Conservation (phyloP, 2,113 vertebrate species). For the Madoqua kirkii region DNA sequence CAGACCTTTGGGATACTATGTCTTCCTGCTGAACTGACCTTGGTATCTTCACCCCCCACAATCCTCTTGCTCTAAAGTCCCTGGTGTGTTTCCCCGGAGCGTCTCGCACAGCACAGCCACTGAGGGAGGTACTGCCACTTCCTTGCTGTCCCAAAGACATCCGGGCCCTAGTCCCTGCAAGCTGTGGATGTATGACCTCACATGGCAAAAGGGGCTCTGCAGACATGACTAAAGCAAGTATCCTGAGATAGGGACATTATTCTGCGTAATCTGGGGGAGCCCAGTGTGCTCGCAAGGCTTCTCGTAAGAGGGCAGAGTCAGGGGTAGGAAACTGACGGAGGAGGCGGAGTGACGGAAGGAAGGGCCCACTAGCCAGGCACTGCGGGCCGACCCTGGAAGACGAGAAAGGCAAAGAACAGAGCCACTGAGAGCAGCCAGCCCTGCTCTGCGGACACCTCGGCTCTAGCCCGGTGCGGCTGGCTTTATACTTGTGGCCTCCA, state of each 20-base stretch:
- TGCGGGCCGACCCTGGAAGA: not conserved
- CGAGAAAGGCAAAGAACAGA: not conserved
- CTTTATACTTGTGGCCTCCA: not conserved
- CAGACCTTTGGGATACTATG: not conserved
- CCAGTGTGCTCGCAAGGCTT: not conserved
- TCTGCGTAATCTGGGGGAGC: not conserved
- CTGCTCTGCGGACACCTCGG: not conserved
- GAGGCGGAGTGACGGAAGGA: not conserved
- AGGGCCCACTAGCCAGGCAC: not conserved
- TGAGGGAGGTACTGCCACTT: not conserved
- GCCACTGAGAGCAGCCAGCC: not conserved
- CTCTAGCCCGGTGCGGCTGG: not conserved
- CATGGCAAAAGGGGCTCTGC: not conserved
- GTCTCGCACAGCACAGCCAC: not conserved
- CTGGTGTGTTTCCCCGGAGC: not conserved
- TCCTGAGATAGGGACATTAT: not conserved
- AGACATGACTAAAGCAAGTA: not conserved
- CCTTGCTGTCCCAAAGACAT: not conserved
- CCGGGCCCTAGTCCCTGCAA: not conserved
- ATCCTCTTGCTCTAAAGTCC: no score
- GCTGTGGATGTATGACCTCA: not conserved
- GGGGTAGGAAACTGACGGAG: not conserved
- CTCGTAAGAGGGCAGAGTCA: not conserved
- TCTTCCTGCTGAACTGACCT: not conserved
- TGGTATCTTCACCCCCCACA: not conserved